These are phyloP conservation scores for Liasis olivaceus DNA, from an alignment of 2,797 vertebrate genomes.

Conservation along the genomic window DNA sequence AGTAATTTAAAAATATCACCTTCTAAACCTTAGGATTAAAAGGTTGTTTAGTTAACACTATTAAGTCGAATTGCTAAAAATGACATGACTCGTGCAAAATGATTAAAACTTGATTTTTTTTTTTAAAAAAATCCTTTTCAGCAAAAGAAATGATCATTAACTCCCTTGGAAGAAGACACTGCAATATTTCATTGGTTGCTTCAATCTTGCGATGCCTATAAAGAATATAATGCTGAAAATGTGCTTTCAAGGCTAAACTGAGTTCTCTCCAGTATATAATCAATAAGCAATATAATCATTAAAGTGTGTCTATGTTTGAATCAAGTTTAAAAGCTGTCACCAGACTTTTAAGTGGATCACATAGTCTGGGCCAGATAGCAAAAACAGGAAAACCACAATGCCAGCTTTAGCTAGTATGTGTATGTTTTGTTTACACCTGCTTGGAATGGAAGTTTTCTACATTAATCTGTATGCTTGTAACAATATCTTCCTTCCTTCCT, in stretches of 20 bases:
- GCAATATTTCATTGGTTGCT: conserved; percentile 32
- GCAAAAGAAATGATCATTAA: conserved; percentile 74
- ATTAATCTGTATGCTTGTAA: neutral
- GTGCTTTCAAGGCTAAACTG: neutral
- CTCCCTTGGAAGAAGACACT: conserved; percentile 28
- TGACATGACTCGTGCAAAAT: conserved; percentile 20
- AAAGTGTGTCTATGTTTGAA: neutral
- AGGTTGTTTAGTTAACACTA: neutral
- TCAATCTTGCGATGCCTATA: neutral
- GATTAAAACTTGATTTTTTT: conserved; percentile 13
- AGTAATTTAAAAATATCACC: neutral
- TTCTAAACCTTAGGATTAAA: neutral
- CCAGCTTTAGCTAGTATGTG: neutral
- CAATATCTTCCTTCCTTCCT: neutral
- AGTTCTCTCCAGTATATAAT: neutral
- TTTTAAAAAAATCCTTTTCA: conserved; percentile 41
- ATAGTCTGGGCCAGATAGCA: neutral
- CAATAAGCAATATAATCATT: neutral
- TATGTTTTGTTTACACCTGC: neutral
- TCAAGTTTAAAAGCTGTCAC: neutral
- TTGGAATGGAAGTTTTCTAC: neutral
- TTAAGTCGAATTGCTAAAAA: neutral
- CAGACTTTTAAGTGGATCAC: neutral
- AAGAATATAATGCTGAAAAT: neutral
- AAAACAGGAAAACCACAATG: neutral